A percentile compares a stretch with the other conserved stretches of the same genome.
Conservation (phyloP, 2,113 vertebrate genomes). For the Pachypanchax playfairii region DNA sequence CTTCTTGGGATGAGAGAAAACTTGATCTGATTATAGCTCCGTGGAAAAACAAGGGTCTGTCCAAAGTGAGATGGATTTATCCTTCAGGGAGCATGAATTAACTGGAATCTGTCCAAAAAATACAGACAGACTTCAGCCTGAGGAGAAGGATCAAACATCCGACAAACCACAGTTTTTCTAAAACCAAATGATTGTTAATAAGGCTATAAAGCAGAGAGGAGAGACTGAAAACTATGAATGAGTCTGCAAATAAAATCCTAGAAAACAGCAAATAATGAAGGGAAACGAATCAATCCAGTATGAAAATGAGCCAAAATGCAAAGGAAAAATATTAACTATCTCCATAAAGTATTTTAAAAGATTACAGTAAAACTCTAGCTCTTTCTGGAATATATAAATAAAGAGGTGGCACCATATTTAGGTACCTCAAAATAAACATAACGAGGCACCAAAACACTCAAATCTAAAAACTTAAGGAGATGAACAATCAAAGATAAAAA, state of each 20-base stretch:
- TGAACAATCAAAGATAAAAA: too few relatives aligned
- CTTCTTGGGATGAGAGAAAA: not conserved
- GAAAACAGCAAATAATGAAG: too few relatives aligned
- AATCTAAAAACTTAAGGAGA: too few relatives aligned
- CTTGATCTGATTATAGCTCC: not conserved
- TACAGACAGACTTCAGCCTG: not conserved
- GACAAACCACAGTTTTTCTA: not conserved
- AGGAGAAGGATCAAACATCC: not conserved
- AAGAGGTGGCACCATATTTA: too few relatives aligned
- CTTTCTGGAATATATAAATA: too few relatives aligned
- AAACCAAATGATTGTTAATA: not conserved
- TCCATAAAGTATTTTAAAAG: too few relatives aligned
- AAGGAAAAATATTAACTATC: too few relatives aligned
- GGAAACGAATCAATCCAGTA: too few relatives aligned
- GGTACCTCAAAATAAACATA: too few relatives aligned
- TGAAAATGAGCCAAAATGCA: too few relatives aligned
- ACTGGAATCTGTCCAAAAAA: constrained; percentile 1
- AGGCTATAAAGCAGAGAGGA: not conserved
- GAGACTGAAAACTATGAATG: not conserved
- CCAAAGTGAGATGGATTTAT: not conserved
- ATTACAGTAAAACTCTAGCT: too few relatives aligned
- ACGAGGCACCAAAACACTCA: too few relatives aligned
- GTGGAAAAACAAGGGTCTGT: not conserved
- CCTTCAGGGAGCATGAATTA: not conserved
- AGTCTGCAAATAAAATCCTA: not conserved